Evolutionary conservation across 1,140 invertebrate genomes (phyloP), one percentile per base, ranked within the genome.

Genomic region (Adelges cooleyi): DNA sequence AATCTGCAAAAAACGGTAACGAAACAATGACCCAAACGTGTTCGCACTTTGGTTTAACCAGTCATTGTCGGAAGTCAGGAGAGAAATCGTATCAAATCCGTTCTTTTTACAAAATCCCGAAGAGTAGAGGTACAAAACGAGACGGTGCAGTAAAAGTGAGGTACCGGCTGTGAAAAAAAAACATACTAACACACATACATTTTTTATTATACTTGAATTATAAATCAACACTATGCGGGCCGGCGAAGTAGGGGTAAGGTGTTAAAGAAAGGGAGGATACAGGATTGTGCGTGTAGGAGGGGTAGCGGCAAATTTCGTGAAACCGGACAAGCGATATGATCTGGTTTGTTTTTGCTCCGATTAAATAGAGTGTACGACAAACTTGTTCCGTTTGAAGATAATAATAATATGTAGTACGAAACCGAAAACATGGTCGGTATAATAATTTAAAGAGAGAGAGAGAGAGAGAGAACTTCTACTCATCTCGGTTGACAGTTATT

Each of bases 1-100:
- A 48, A 62, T 46, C 25, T 18, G 40, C 40, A 5, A 48, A 46
- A 46, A 59, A 53, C 22, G 42, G 18, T 29, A n/a, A 48, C 56
- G 17, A 62, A 48, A 62, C 56, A 62, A 62, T 62, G 56, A 59
- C 42, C 56, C 25, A 48, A 33, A 48, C 56, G 42, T 62, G 42
- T 48, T 33, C 23, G 25, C 25, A 48, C 42, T 27, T 62, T n/a
- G 56, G 42, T 62, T 48, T 33, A 33, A 62, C 25, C 56, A 48
- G 56, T 62, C 56, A 62, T 62, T 36, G 56, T 33, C 56, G 56
- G 42, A 62, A 62, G 44, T 62, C 40, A 15, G 20, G 5, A 48
- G 56, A 62, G 56, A 62, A 62, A 62, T 62, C 56, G 56, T 62
- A 62, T 62, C 56, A 48, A 62, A 62, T 62, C 56, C 56, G 56